Percentiles rank a stretch among this genome's conserved stretches.
Conservation (phyloP, 2,113 vertebrate species). For the Mormyrus lacerda region DNA sequence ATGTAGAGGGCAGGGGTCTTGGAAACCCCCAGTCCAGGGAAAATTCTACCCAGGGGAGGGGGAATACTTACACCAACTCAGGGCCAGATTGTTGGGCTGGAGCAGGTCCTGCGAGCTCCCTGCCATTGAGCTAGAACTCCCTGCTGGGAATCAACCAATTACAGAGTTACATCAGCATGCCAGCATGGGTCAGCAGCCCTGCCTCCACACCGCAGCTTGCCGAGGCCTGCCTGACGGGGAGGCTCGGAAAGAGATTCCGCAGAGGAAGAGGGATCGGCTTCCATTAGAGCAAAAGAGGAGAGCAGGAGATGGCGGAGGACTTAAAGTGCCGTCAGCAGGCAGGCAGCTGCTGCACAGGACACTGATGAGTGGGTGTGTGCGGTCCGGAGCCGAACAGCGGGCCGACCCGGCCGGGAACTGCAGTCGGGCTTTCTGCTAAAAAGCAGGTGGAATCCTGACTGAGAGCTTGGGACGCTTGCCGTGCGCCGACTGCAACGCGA, state of each 20-base stretch:
- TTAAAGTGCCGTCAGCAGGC: neutral
- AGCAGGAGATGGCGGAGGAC: neutral
- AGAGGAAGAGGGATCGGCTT: neutral
- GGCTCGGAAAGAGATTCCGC: neutral
- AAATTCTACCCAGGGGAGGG: conserved; percentile 37
- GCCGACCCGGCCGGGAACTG: neutral
- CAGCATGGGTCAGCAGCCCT: neutral
- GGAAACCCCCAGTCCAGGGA: conserved; percentile 38
- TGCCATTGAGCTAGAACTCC: conserved; percentile 66
- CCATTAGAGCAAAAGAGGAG: neutral
- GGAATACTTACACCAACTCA: conserved; percentile 74
- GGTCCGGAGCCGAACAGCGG: neutral
- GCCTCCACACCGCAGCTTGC: neutral
- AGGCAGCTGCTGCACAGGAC: neutral
- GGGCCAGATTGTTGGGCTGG: conserved; percentile 74
- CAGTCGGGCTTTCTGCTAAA: neutral
- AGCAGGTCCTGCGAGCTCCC: conserved; percentile 71
- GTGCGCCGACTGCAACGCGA: neutral
- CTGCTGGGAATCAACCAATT: conserved; percentile 71
- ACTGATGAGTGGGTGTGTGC: neutral
- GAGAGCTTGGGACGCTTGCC: neutral
- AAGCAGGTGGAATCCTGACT: neutral
- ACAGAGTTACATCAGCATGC: conserved; percentile 54
- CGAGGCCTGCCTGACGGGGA: neutral
- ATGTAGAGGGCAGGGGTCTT: conserved; percentile 15